phyloP scores from a whole-genome alignment of 2,797 vertebrate genomes.

The Sebastes vulpes region DNA sequence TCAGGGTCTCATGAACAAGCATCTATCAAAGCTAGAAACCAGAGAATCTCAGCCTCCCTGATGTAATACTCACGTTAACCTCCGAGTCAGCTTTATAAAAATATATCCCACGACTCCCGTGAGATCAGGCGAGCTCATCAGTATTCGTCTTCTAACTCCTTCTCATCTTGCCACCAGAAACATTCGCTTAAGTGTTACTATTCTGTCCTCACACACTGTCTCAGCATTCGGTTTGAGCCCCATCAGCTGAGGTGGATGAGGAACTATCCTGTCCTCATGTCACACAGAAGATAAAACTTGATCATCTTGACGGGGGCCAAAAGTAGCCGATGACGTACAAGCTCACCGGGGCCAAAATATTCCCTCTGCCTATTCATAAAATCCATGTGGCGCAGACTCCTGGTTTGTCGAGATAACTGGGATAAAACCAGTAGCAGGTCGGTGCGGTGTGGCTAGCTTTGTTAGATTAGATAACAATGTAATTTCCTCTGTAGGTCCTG shows the following conservation, averaged over 20 bases:
- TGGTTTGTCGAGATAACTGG: slow-evolving; percentile 50
- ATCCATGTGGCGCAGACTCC: slow-evolving; percentile 9
- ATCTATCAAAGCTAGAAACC: slow-evolving; percentile 13
- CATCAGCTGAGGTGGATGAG: slow-evolving; percentile 27
- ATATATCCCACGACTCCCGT: not conserved
- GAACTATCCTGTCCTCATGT: slow-evolving; percentile 21
- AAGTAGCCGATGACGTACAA: slow-evolving; percentile 13
- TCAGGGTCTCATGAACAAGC: slow-evolving; percentile 5
- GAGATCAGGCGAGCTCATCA: not conserved
- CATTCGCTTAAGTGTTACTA: not conserved
- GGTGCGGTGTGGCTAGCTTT: slow-evolving; percentile 17
- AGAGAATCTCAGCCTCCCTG: not conserved
- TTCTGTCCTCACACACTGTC: not conserved
- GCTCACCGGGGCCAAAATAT: slow-evolving; percentile 7
- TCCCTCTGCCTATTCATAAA: slow-evolving; percentile 24
- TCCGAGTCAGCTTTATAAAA: not conserved
- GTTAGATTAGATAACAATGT: slow-evolving; percentile 67
- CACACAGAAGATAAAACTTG: slow-evolving; percentile 47
- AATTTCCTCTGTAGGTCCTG: slow-evolving; percentile 59
- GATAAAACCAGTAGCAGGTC: slow-evolving; percentile 37
- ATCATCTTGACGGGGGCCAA: slow-evolving; percentile 41
- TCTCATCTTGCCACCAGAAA: not conserved
- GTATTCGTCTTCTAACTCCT: slow-evolving; percentile 6
- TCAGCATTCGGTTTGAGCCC: slow-evolving; percentile 8
- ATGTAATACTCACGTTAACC: not conserved